Base-by-base conservation (phyloP, 2,113 vertebrate species). In the Nesospiza acunhae region DNA sequence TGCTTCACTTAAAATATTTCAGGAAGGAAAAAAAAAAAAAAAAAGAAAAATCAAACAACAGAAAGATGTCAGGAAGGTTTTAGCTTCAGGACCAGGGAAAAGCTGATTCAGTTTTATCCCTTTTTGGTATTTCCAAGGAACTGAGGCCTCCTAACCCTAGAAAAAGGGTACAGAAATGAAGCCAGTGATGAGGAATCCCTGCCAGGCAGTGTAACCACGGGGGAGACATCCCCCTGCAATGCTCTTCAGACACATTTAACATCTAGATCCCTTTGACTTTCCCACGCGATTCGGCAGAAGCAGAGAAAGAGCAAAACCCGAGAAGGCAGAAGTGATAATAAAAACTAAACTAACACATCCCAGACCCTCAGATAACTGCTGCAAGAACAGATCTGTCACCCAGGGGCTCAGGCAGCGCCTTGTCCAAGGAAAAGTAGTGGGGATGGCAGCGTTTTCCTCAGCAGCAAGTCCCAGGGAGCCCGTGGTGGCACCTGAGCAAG, bases 1-100 rank as follows among this genome's bases (percentile, higher is more conserved):
- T 67, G 75, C 82, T 77, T 77, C 80, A 39, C 82, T 91, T 93
- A 85, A 94, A 95, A 96, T 87, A 85, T 24, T 88, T 58, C 75
- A 70, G 55, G 31, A 39, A 86, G 47, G 0, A 6, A n/a, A 12
- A 10, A 42, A 63, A 31, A 10, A 42, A 63, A 31, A 27, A 18
- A 81, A 52, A 81, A 11, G 14, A 46, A 42, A 22, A 37, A 28
- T 10, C 33, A 16, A 59, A 39, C 50, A 75, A n/a, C 35, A 62
- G 56, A 55, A 89, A 39, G 46, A 58, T 56, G 50, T 69, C 46
- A 80, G 68, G 42, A 83, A 80, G 52, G 59, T n/a, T 95, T 63
- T 52, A 60, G 35, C 53, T 72, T 77, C 77, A 74, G 26, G 53
- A 80, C n/a, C 0, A 0, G 23, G 37, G 33, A 2, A 30, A 92